Evolutionary conservation across 2,797 vertebrate species (phyloP), one percentile per base, ranked within the genome.

Genomic region (Odontamblyopus lacepedii): DNA sequence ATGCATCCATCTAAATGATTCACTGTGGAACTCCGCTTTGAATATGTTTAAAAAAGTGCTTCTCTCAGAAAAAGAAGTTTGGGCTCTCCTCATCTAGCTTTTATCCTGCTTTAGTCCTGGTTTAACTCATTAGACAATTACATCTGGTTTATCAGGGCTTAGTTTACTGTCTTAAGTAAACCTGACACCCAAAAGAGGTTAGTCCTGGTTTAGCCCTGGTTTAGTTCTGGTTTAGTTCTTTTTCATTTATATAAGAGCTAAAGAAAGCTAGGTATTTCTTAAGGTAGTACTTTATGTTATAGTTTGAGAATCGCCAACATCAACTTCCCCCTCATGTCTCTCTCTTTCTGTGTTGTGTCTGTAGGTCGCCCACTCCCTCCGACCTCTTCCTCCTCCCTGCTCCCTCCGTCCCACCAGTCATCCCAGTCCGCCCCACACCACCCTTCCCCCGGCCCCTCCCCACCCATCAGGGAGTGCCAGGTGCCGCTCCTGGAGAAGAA

Each of bases 401-500:
- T 98, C 93, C 97, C 96, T 84, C 96, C 96, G 79, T 96, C 97
- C 77, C 91, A 89, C 80, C 95, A 95, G 85, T 96, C 96, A 88
- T 96, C 96, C 82, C 96, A 96, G 83, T 95, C 97, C 88, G 81
- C 73, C 93, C 96, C 96, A 78, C 96, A 94, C 92, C 97, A 95
- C 92, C 96, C 96, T 85, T 92, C 95, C 90, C 95, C 96, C 11
- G 88, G 88, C 79, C 90, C 90, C 6, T 90, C 91, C 75, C 96
- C 96, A 81, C 96, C 94, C 87, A 93, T 94, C 87, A 91, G 94
- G 86, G 94, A 95, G 86, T 99, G 97, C 93, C 98, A 99, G 95
- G 97, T 99, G 93, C 97, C 97, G 91, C 95, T 99, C 94, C 95
- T 99, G 94, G 96, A 99, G 95, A 98, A 96, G 95, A 98, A 97